Evolutionary conservation across 2,797 vertebrate genomes (phyloP), one percentile per base, ranked within the genome.

Genomic region (Leptoclinus maculatus): DNA sequence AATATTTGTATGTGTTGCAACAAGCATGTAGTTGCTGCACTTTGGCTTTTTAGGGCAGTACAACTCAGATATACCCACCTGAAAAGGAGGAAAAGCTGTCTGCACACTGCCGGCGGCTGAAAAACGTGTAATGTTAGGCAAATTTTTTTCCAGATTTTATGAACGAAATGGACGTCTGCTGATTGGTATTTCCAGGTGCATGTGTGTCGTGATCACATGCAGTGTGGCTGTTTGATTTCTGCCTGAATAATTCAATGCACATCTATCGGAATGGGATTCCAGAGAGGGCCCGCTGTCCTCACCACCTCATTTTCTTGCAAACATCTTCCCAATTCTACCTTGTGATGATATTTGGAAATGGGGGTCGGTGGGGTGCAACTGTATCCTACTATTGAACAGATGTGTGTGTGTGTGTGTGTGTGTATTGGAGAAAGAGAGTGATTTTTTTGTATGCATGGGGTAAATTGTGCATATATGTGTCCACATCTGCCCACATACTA

Each of bases 321-420:
- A 25, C 65, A 71, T 84, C n/a, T 71, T 78, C 29, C 70, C 16
- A 68, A 76, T 83, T 74, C 60, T 41, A 57, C 21, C 21, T 34
- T 14, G 13, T 69, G 53, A 69, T 85, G 32, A 39, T 58, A 80
- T 76, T 76, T 71, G 29, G 49, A 85, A 78, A 58, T 25, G 6
- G 25, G 43, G 14, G 0, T 11, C n/a, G 47, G 5, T 3, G 38
- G 45, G 25, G 11, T 71, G 41, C 39, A 57, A 66, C 54, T 38
- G 66, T 32, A 36, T 57, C 27, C 45, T 47, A 74, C 47, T 39
- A 49, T 1, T 68, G 54, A n/a, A 32, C 14, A 27, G 23, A 67
- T 53, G 17, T 12, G 38, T 39, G 38, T 39, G 38, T 12, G 39
- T 32, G 11, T 10, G 11, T 57, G 29, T 69, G 39, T 70, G 66